Conservation (phyloP, 2,888 invertebrate species). For the Hemistola chrysoprasaria region DNA sequence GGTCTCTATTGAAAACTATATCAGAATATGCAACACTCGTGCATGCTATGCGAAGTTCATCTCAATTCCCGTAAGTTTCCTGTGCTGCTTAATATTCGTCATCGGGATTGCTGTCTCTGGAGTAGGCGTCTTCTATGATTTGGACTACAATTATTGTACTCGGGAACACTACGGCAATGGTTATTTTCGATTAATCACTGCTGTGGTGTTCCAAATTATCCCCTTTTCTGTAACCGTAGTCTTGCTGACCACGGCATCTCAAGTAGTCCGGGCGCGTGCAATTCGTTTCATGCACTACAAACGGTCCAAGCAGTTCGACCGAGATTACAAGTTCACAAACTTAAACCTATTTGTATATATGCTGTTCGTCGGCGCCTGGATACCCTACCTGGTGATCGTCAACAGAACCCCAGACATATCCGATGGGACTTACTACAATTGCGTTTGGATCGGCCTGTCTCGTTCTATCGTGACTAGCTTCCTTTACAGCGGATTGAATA, state of each 20-base stretch:
- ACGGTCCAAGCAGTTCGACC: constrained; percentile 83
- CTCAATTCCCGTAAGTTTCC: constrained; percentile 69
- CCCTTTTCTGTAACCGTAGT: constrained; percentile 82
- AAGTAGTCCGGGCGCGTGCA: constrained; percentile 75
- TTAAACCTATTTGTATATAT: constrained; percentile 85
- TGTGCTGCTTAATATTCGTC: constrained; percentile 81
- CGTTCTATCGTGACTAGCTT: constrained; percentile 86
- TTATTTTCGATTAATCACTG: constrained; percentile 80
- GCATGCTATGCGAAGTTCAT: constrained; percentile 69
- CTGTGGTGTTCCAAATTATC: constrained; percentile 80
- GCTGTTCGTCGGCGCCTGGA: constrained; percentile 85
- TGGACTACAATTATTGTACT: constrained; percentile 87
- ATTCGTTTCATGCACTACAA: constrained; percentile 80
- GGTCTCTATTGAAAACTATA: constrained; percentile 86
- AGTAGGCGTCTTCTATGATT: constrained; percentile 82
- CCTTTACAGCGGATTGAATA: constrained; percentile 83
- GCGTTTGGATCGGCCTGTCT: constrained; percentile 86
- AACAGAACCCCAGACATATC: constrained; percentile 71
- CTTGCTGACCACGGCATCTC: constrained; percentile 75
- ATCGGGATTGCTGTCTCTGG: constrained; percentile 80
- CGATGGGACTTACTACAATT: constrained; percentile 83
- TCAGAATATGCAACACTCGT: constrained; percentile 77
- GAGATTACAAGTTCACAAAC: constrained; percentile 83
- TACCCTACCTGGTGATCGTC: constrained; percentile 85
- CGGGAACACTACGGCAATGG: constrained; percentile 78